Percentiles rank a stretch among this genome's conserved stretches.
phyloP scores from a whole-genome alignment of 2,113 vertebrate species.

The Scolopax mira region DNA sequence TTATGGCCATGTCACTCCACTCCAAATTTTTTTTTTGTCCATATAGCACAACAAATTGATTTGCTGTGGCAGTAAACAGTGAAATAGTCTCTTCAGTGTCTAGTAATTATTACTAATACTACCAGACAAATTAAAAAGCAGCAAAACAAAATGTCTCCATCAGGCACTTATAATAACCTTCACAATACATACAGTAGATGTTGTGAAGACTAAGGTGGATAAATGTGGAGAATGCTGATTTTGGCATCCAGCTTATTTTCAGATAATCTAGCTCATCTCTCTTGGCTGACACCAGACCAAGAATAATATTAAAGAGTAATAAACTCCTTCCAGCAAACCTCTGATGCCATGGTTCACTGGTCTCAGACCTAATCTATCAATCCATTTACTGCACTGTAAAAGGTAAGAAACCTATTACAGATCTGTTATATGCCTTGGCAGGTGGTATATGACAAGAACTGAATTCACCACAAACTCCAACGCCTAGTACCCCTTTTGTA shows the following conservation, averaged over 20 bases:
- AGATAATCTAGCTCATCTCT: constrained; percentile 80
- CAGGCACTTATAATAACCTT: constrained; percentile 59
- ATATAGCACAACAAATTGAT: constrained; percentile 52
- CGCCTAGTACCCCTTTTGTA: constrained; percentile 11
- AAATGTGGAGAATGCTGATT: constrained; percentile 73
- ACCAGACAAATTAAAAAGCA: constrained; percentile 66
- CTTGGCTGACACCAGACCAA: constrained; percentile 73
- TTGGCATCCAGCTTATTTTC: constrained; percentile 76
- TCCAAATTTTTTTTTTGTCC: constrained; percentile 34
- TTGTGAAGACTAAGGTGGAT: constrained; percentile 69
- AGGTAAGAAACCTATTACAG: constrained; percentile 78
- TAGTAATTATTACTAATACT: constrained; percentile 65
- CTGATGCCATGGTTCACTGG: constrained; percentile 73
- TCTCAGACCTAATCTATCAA: constrained; percentile 78
- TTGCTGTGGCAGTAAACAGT: constrained; percentile 53
- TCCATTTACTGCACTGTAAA: constrained; percentile 78
- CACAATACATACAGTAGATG: constrained; percentile 46
- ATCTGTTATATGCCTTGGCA: constrained; percentile 70
- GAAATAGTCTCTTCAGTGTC: constrained; percentile 32
- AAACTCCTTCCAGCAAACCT: constrained; percentile 76
- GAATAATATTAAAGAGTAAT: constrained; percentile 82
- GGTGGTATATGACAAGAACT: constrained; percentile 72
- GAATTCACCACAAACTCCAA: constrained; percentile 59
- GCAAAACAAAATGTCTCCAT: constrained; percentile 62
- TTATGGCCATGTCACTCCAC: constrained; percentile 13